A percentile compares a stretch with the other conserved stretches of the same genome.
Evolutionary conservation across 2,797 vertebrate species (phyloP).

Genomic region (Hippopotamyrus pictus): DNA sequence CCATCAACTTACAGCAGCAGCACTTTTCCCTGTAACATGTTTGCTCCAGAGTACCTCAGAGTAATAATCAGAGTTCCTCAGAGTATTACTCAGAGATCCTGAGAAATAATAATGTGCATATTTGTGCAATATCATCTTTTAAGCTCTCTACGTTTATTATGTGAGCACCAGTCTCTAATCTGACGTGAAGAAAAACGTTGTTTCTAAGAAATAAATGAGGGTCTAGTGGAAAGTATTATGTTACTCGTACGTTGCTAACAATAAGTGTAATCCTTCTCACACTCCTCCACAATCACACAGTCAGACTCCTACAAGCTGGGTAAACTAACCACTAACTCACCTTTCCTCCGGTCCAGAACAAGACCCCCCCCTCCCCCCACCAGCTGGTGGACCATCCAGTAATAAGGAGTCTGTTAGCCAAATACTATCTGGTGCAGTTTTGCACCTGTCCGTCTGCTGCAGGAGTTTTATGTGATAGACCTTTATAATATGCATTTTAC

Average conservation of each 20-base stretch:
- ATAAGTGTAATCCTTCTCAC: background rate
- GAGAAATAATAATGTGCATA: background rate
- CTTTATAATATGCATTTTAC: background rate
- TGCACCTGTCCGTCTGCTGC: background rate
- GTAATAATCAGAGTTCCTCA: background rate
- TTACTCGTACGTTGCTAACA: background rate
- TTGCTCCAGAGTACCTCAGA: background rate
- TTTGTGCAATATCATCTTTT: background rate
- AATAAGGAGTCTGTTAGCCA: background rate
- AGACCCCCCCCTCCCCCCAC: background rate
- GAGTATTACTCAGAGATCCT: background rate
- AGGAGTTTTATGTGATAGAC: background rate
- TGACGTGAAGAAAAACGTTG: background rate
- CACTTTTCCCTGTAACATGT: background rate
- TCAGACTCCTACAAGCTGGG: background rate
- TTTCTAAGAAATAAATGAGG: background rate
- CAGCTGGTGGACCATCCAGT: background rate
- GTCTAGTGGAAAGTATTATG: background rate
- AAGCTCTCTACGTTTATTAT: background rate
- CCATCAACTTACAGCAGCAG: background rate
- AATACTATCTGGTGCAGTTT: background rate
- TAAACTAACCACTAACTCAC: background rate
- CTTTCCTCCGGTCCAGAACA: background rate
- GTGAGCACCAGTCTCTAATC: background rate
- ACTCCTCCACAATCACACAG: background rate